Percentiles rank a stretch among this genome's conserved stretches.
phyloP scores from a whole-genome alignment of 2,113 vertebrate species.

The Carassius gibelio region DNA sequence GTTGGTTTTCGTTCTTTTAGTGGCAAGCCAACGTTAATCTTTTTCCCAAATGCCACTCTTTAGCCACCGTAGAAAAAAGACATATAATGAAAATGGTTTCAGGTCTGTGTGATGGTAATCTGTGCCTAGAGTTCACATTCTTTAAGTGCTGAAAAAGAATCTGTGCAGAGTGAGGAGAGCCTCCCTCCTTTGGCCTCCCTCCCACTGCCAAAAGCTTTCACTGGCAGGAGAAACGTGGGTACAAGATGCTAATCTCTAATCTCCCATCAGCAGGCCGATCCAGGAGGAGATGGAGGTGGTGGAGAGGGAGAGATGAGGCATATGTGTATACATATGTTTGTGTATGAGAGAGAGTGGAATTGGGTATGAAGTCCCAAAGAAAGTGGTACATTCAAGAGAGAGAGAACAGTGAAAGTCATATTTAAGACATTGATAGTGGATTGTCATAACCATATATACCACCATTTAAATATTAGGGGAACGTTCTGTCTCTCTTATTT shows the following conservation, averaged over 20 bases:
- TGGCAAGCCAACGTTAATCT: constrained; percentile 58
- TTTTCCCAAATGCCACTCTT: constrained; percentile 60
- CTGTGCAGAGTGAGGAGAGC: constrained; percentile 70
- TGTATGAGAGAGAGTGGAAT: constrained; percentile 23
- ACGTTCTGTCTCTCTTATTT: neutral
- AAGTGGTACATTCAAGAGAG: constrained; percentile 7
- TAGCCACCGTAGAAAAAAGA: constrained; percentile 55
- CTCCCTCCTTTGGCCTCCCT: constrained; percentile 74
- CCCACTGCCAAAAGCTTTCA: constrained; percentile 77
- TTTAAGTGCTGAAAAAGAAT: constrained; percentile 67
- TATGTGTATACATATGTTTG: constrained; percentile 40
- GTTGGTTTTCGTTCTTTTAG: constrained; percentile 44
- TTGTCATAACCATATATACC: neutral
- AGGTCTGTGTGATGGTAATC: constrained; percentile 41
- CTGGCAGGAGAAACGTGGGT: constrained; percentile 72
- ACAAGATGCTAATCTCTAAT: constrained; percentile 75
- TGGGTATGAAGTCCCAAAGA: constrained; percentile 31
- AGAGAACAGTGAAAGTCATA: neutral
- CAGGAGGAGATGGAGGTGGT: constrained; percentile 61
- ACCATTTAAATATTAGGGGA: neutral
- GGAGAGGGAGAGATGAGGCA: constrained; percentile 51
- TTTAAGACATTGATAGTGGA: neutral
- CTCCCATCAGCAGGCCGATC: constrained; percentile 70
- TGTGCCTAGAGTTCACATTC: constrained; percentile 48
- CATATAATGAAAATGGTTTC: constrained; percentile 54